Conservation (phyloP, 2,797 vertebrate genomes). For the Mus minutoides region DNA sequence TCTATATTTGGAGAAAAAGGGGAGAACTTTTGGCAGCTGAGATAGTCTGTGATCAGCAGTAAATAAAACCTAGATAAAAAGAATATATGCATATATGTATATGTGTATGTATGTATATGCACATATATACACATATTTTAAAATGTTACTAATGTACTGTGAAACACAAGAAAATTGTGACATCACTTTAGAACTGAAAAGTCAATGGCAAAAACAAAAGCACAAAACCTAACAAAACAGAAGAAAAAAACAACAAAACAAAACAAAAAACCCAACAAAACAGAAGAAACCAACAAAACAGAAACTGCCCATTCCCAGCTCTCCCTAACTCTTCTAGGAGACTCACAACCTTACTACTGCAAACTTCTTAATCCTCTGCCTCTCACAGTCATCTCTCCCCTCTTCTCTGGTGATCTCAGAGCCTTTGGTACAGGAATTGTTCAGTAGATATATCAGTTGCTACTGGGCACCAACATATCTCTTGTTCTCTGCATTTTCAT, state of each 20-base stretch:
- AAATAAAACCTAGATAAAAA: not conserved
- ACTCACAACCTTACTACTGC: not conserved
- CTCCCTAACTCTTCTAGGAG: not conserved
- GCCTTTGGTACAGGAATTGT: too few species aligned
- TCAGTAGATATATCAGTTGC: not conserved
- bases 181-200: not conserved
- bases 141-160: not conserved
- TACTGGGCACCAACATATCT: not conserved
- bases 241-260: too few species aligned
- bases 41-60: not conserved
- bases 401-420: not conserved
- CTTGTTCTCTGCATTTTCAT: not conserved
- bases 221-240: too few species aligned
- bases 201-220: not conserved
- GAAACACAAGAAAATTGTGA: not conserved
- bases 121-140: not conserved
- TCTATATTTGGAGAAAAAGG: constrained; percentile 24
- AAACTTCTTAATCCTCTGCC: not conserved
- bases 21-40: not conserved
- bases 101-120: not conserved
- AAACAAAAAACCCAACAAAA: too few species aligned
- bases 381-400: not conserved
- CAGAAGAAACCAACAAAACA: not conserved
- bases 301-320: not conserved
- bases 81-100: not conserved